Percentiles rank a stretch among this genome's conserved stretches.
These are phyloP conservation scores for Bursaphelenchus okinawaensis DNA, from an alignment of 2,888 invertebrate genomes.

Conservation along the genomic window DNA sequence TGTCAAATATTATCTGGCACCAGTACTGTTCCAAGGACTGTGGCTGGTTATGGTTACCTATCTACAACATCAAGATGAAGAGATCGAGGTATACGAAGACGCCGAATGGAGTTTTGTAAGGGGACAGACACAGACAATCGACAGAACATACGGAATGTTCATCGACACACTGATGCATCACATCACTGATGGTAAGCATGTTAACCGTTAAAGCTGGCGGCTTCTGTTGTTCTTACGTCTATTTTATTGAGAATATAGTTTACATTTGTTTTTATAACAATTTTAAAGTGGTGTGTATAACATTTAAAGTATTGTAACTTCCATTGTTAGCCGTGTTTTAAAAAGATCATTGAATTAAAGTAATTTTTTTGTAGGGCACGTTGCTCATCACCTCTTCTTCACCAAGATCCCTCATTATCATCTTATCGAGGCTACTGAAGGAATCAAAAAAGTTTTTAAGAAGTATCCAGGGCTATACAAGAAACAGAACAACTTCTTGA, in stretches of 20 bases:
- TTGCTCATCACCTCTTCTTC: conserved; percentile 52
- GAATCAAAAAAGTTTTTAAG: conserved; percentile 31
- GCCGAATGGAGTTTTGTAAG: conserved; percentile 31
- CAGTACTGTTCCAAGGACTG: conserved; percentile 29
- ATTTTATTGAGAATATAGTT: no score
- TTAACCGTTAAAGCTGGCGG: no score
- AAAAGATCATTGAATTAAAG: no score
- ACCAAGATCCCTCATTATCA: conserved; percentile 49
- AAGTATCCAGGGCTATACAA: conserved; percentile 43
- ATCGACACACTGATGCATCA: conserved; percentile 36
- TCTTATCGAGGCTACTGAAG: conserved; percentile 43
- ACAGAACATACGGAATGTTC: conserved; percentile 35
- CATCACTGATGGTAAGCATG: conserved; percentile 36
- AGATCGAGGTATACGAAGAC: conserved; percentile 39
- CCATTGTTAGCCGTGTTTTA: no score
- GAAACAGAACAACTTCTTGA: conserved; percentile 37
- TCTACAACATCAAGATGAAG: conserved; percentile 33
- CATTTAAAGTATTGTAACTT: no score
- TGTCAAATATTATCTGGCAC: conserved; percentile 29
- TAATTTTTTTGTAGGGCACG: conserved; percentile 33
- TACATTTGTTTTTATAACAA: no score
- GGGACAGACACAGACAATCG: conserved; percentile 37
- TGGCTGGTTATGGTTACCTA: conserved; percentile 39
- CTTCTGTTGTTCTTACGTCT: no score
- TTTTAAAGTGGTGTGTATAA: no score